Evolutionary conservation across 2,797 vertebrate species (phyloP).

Genomic region (Nyctalus aviator): DNA sequence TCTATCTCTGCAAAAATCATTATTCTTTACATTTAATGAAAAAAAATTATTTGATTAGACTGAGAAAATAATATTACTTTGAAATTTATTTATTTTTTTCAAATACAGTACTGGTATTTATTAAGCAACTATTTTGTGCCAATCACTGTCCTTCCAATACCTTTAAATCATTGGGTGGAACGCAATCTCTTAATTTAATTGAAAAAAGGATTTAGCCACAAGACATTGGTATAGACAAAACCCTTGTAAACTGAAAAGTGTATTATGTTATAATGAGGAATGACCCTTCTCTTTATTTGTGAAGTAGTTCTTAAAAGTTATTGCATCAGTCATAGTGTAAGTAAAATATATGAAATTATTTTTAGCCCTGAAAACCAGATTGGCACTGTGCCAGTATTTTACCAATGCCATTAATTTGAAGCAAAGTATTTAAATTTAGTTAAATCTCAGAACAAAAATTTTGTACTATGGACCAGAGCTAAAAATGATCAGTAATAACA

Average conservation of each 20-base stretch:
- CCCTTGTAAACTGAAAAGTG: background rate
- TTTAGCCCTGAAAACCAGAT: background rate
- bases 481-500: background rate
- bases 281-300: conserved; percentile 9
- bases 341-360: conserved; percentile 24
- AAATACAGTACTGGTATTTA: background rate
- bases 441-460: conserved; percentile 34
- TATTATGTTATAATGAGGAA: background rate
- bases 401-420: background rate
- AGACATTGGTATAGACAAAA: background rate
- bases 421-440: conserved; percentile 28
- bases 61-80: background rate
- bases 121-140: background rate
- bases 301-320: conserved; percentile 19
- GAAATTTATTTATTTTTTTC: background rate
- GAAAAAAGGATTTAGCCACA: background rate
- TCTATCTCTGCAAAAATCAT: background rate
- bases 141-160: background rate
- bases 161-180: conserved; percentile 1
- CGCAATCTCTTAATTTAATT: background rate
- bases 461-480: background rate
- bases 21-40: background rate
- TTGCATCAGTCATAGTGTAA: background rate
- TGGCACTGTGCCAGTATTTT: background rate
- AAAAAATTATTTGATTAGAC: conserved; percentile 18